Evolutionary conservation across 2,888 invertebrate species (phyloP), one percentile per base, ranked within the genome.

Genomic region (Mechanitis mazaeus): DNA sequence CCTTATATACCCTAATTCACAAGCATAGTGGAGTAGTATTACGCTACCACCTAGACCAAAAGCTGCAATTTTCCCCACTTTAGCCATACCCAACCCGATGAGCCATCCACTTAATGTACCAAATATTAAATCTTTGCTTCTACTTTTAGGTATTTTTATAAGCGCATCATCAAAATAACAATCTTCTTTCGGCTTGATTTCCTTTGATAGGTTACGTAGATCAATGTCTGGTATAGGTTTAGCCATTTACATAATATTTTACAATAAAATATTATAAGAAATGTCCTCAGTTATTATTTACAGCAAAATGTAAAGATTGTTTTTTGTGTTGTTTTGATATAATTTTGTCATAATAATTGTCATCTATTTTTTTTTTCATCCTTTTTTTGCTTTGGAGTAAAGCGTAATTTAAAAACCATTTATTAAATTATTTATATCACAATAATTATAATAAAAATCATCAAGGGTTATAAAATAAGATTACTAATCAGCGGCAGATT

Each of bases 31-130:
- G 45, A 98, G 85, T 12, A 97, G 86, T 60, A 98, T 93, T 33
- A 98, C 93, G 33, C 97, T 94, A 7, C 97, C 96, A 45, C 98
- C 98, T 47, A 98, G 87, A 0, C 97, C 95, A 63, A 96, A 93
- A 0, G 98, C 97, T 0, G 96, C 95, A 28, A 95, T 91, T 85
- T 96, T 97, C 0, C 98, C 97, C 58, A 98, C 92, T 85, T 94
- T 95, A 85, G 94, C 93, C 35, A 94, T 92, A 20, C 95, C 82
- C 69, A 94, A 93, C 11, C 96, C 96, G 9, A 95, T 93, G 33
- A 93, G 77, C 95, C 96, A 88, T 0, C 89, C 88, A 9, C 79
- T 70, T 0, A 81, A 20, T 0, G 87, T 86, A 0, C 89, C 89
- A 12, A 86, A 53, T 6, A 83, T 60, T 1, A 89, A 67, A 54